Conservation (phyloP, 2,888 invertebrate genomes). For the Oxystoma pomonae region DNA sequence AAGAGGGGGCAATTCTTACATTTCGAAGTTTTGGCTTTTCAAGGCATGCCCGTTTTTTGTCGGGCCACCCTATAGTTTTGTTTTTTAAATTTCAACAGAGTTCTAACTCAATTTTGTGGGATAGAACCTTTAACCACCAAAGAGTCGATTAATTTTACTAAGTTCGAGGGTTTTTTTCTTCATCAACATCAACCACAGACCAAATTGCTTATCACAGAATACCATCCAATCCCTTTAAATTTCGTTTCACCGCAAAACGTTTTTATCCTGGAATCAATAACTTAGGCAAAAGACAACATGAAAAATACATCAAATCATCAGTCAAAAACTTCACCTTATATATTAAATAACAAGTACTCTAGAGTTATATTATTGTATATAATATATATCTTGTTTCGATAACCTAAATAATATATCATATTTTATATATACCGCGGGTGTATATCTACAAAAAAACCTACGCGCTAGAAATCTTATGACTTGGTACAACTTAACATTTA, state of each 20-base stretch:
- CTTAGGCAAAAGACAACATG: not conserved
- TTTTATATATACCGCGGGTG: constrained; percentile 16
- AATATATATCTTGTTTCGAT: constrained; percentile 24
- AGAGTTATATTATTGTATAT: constrained; percentile 23
- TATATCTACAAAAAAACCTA: constrained; percentile 23
- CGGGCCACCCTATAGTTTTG: too few species aligned
- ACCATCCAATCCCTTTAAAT: not conserved
- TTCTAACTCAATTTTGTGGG: too few species aligned
- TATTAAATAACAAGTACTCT: constrained; percentile 26
- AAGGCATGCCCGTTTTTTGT: too few species aligned
- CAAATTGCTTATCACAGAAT: not conserved
- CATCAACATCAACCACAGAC: not conserved
- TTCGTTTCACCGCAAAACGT: not conserved
- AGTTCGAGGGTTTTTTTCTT: not conserved
- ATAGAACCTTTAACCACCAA: too few species aligned
- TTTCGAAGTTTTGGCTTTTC: too few species aligned
- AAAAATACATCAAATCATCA: not conserved
- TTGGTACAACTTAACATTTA: constrained; percentile 19
- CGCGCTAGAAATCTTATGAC: constrained; percentile 6
- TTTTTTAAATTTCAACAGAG: too few species aligned
- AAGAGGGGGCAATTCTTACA: too few species aligned
- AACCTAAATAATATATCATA: constrained; percentile 22
- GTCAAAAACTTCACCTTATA: constrained; percentile 17
- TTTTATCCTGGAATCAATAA: not conserved
- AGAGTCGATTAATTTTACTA: too few species aligned